phyloP scores from a whole-genome alignment of 2,888 invertebrate species.

The Arge pagana region DNA sequence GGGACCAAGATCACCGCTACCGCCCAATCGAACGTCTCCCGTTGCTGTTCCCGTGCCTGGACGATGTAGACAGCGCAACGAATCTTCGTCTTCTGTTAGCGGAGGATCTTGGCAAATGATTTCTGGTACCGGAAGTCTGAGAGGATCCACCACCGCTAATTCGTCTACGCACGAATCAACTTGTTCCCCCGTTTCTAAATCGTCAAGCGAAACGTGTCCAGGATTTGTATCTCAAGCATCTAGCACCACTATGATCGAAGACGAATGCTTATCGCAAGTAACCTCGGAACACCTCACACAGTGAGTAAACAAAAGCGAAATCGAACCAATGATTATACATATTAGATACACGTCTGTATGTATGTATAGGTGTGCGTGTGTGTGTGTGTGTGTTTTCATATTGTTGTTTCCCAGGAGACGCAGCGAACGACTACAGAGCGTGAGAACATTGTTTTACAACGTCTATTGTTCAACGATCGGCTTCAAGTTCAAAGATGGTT shows the following conservation, averaged over 20 bases:
- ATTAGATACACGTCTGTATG: no score
- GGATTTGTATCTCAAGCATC: conserved; percentile 57
- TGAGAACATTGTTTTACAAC: conserved; percentile 64
- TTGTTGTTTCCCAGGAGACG: conserved; percentile 53
- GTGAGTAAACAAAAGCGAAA: no score
- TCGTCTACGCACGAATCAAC: conserved; percentile 45
- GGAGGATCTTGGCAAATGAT: conserved; percentile 74
- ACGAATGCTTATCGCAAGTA: conserved; percentile 46
- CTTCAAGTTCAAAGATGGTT: conserved; percentile 60
- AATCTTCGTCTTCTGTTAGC: conserved; percentile 64
- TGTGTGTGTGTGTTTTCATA: conserved; percentile 6
- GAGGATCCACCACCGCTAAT: conserved; percentile 61
- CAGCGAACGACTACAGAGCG: conserved; percentile 60
- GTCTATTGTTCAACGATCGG: conserved; percentile 63
- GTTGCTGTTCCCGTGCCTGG: conserved; percentile 67
- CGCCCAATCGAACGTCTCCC: conserved; percentile 65
- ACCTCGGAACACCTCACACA: conserved; percentile 37
- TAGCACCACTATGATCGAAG: conserved; percentile 57
- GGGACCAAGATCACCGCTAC: conserved; percentile 51
- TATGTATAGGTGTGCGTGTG: background rate
- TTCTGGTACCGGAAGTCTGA: conserved; percentile 68
- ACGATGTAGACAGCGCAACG: conserved; percentile 63
- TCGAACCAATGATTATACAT: no score
- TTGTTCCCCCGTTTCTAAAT: conserved; percentile 40
- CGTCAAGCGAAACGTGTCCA: conserved; percentile 46